Evolutionary conservation across 2,797 vertebrate species (phyloP).

Genomic region (Eidolon dupreanum): DNA sequence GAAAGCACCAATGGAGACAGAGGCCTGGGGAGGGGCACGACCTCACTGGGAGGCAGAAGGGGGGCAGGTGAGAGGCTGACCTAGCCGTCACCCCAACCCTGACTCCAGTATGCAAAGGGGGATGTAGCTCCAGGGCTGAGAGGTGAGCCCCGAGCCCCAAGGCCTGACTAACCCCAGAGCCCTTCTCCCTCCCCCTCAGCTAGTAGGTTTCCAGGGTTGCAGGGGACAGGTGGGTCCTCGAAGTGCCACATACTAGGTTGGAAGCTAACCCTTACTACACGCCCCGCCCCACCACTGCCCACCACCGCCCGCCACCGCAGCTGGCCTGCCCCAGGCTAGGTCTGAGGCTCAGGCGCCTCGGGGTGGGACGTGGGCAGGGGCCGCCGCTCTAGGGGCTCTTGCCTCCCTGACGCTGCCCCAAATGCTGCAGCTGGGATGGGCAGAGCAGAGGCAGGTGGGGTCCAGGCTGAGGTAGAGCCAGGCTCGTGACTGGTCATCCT

Average conservation of each 20-base stretch:
- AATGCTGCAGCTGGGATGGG: background rate
- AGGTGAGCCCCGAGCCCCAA: too few species aligned
- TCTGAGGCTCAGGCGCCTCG: background rate
- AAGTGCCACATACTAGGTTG: background rate
- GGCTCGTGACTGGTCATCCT: fast-evolving
- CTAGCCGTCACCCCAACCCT: background rate
- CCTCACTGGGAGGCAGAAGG: background rate
- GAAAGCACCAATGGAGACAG: too few species aligned
- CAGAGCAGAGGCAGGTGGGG: background rate
- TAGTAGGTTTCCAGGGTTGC: background rate
- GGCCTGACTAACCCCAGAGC: background rate
- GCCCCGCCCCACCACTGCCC: too few species aligned
- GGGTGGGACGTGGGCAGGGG: background rate
- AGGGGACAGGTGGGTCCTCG: background rate
- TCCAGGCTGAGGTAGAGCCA: background rate
- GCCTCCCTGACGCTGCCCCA: background rate
- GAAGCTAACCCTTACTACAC: too few species aligned
- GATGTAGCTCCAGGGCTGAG: too few species aligned
- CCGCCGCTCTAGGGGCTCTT: too few species aligned
- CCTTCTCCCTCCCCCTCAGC: fast-evolving
- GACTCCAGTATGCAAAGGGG: background rate
- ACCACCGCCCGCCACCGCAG: too few species aligned
- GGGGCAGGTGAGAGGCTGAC: background rate
- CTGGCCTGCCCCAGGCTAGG: background rate
- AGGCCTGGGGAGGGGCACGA: background rate